Base-by-base conservation (phyloP, 2,113 vertebrate species). In the Lophotis ruficrista region DNA sequence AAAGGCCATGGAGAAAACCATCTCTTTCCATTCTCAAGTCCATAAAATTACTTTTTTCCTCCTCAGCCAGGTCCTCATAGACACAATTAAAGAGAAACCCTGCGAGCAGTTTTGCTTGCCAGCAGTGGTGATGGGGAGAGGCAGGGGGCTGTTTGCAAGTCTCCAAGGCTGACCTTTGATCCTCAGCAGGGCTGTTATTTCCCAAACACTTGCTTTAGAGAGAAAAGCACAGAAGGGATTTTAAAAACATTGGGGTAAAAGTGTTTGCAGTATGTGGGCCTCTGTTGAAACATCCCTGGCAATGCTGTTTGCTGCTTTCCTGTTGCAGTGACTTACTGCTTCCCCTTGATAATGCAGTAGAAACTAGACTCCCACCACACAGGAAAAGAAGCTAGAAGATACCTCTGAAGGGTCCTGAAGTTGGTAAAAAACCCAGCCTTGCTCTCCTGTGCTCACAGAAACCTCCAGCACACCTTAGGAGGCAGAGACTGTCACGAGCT, bases 241-340 rank as follows among this genome's bases (percentile, higher is more conserved):
- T 71, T 18, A 71, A 84, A 87, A 68, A 16, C 69, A 45, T 0
- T 9, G 51, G 30, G 35, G 43, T 31, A 37, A 53, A 79, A 70
- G 35, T 10, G 43, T n/a, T 38, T 65, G 43, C 43, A 78, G 69
- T 68, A 77, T 0, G 0, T 0, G 4, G 21, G n/a, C 19, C 56
- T 65, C 50, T 54, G 33, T 12, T 62, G 24, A 80, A 93, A 88
- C 24, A 54, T 14, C 56, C 62, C 57, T 54, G 65, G 48, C 51
- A 91, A 35, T 4, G 48, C 35, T 31, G 33, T 60, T 64, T 48
- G 81, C 81, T 94, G 69, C 69, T 57, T 72, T 92, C 58, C 89
- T 92, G 68, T 62, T 77, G 86, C 50, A 81, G 54, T 50, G 60
- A 86, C 45, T 73, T 92, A 51, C 30, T 83, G 45, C 73, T 79